Evolutionary conservation across 1,140 invertebrate genomes (phyloP).

Genomic region (Lepidostoma basale): DNA sequence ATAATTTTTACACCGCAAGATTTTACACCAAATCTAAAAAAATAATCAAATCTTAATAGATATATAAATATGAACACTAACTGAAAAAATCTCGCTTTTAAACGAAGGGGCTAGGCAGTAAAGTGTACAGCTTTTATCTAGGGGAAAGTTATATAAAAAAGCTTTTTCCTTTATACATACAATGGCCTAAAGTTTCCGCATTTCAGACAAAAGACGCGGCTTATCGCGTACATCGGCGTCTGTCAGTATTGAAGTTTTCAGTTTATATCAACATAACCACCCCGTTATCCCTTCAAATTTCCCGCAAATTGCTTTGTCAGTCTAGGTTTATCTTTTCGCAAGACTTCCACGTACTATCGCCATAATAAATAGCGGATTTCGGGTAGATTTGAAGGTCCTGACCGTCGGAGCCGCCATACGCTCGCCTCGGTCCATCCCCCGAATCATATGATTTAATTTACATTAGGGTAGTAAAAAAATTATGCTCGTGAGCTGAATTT

Average conservation of each 20-base stretch:
- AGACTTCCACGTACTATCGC: constrained; percentile 1
- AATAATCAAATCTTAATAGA: no score
- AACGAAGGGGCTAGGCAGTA: neutral
- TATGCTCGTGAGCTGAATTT: no score
- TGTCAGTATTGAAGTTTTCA: constrained; percentile 23
- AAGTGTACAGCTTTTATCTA: neutral
- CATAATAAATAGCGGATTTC: neutral
- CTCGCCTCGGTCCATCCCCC: no score
- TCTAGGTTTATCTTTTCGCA: constrained; percentile 13
- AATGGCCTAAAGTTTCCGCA: constrained; percentile 10
- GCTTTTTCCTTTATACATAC: neutral
- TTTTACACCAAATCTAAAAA: no score
- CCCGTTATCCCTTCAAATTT: constrained; percentile 15
- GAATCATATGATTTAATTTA: no score
- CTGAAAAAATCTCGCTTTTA: neutral
- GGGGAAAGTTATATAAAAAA: constrained; percentile 13
- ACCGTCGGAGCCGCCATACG: no score
- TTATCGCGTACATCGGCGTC: constrained; percentile 21
- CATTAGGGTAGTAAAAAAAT: no score
- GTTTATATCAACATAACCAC: constrained; percentile 30
- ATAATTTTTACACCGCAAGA: no score
- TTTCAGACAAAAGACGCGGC: constrained; percentile 12
- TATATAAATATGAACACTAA: no score
- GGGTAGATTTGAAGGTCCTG: neutral
- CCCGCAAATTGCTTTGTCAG: constrained; percentile 27